phyloP scores from a whole-genome alignment of 2,113 vertebrate genomes.

The Eulemur rufifrons region DNA sequence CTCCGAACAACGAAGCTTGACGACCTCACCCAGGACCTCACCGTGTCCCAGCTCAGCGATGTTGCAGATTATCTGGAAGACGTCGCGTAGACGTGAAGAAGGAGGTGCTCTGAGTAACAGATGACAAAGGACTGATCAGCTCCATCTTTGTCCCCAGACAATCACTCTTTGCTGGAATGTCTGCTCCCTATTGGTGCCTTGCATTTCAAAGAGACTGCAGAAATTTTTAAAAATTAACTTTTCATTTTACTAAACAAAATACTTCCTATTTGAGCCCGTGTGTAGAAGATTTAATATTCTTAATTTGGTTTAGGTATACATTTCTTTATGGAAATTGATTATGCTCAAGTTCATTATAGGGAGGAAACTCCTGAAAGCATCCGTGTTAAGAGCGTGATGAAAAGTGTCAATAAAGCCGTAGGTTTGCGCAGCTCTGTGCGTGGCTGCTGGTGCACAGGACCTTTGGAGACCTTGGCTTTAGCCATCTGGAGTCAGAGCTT shows the following conservation, averaged over 20 bases:
- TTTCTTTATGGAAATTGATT: slow-evolving; percentile 64
- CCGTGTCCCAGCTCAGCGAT: slow-evolving; percentile 91
- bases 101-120: neutral
- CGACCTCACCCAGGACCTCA: slow-evolving; percentile 92
- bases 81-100: slow-evolving; percentile 84
- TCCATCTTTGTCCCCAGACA: slow-evolving; percentile 71
- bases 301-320: slow-evolving; percentile 49
- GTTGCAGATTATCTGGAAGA: slow-evolving; percentile 95
- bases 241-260: slow-evolving; percentile 71
- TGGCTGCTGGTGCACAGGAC: neutral
- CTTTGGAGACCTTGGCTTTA: neutral
- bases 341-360: slow-evolving; percentile 65
- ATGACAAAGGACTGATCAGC: slow-evolving; percentile 56
- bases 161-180: slow-evolving; percentile 78
- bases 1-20: slow-evolving; percentile 79
- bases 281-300: slow-evolving; percentile 47
- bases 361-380: slow-evolving; percentile 35
- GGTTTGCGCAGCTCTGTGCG: neutral
- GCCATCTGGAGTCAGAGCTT: slow-evolving; percentile 25
- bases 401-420: neutral
- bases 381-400: neutral
- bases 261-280: slow-evolving; percentile 51
- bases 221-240: slow-evolving; percentile 72
- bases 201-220: slow-evolving; percentile 79
- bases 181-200: slow-evolving; percentile 82